These are phyloP conservation scores for Meta bourneti DNA, from an alignment of 2,888 invertebrate genomes.

Conservation along the genomic window DNA sequence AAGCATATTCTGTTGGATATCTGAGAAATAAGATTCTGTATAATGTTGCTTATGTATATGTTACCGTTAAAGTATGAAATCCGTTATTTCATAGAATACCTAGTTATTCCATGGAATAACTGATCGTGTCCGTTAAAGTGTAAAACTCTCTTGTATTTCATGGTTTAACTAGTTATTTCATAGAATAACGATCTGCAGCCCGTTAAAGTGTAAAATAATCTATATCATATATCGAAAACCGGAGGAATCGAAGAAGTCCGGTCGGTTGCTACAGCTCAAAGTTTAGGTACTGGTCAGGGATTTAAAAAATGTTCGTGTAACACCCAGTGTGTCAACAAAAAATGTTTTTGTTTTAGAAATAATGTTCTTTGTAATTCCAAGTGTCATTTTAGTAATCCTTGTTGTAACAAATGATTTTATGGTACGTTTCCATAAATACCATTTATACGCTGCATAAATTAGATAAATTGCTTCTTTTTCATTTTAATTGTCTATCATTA, in stretches of 20 bases:
- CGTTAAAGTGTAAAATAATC: too few relatives aligned
- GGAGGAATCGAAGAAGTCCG: too few relatives aligned
- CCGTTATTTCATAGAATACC: slow-evolving; percentile 74
- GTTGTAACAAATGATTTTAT: slow-evolving; percentile 70
- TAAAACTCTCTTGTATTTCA: slow-evolving; percentile 71
- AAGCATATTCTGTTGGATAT: too few relatives aligned
- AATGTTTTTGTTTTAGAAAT: too few relatives aligned
- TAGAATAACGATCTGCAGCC: background rate
- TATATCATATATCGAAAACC: too few relatives aligned
- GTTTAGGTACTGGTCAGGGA: slow-evolving; percentile 71
- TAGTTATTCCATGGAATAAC: slow-evolving; percentile 74
- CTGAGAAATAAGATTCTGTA: too few relatives aligned
- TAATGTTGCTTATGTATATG: too few relatives aligned
- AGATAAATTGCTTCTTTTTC: slow-evolving; percentile 66
- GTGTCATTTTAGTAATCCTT: slow-evolving; percentile 34
- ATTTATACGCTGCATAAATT: slow-evolving; percentile 69
- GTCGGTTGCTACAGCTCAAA: slow-evolving; percentile 72
- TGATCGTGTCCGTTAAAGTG: slow-evolving; percentile 73
- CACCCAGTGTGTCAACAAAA: too few relatives aligned
- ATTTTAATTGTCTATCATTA: slow-evolving; percentile 65
- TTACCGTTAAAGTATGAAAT: slow-evolving; percentile 72
- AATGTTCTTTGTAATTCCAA: too few relatives aligned
- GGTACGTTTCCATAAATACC: slow-evolving; percentile 66
- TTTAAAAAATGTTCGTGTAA: slow-evolving; percentile 69
- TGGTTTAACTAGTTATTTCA: slow-evolving; percentile 72